Evolutionary conservation across 2,797 vertebrate genomes (phyloP), one percentile per base, ranked within the genome.

Genomic region (Sternarchorhynchus goeldii): DNA sequence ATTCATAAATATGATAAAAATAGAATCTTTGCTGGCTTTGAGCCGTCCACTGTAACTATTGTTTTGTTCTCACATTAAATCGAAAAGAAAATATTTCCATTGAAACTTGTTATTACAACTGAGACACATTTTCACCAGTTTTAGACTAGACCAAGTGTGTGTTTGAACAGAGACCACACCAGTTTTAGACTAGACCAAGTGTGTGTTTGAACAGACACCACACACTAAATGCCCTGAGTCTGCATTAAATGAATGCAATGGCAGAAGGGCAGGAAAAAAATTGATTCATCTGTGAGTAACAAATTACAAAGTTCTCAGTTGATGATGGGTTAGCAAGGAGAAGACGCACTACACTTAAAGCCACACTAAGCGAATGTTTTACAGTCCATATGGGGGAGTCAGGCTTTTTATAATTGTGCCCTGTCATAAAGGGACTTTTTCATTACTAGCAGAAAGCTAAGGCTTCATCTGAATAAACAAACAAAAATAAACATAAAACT

Each of bases 301-400:
- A 91, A 93, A 93, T 93, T 86, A 93, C 85, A 92, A 91, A 89
- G 86, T 77, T 77, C 60, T 83, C 75, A 73, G 73, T 67, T 88
- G 88, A 91, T 89, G 90, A 89, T 80, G 86, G 87, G 84, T 89
- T 90, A 84, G 82, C 83, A 76, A 62, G 53, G 41, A 4, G 81
- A 82, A 84, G 83, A 87, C 82, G 81, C 80, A 62, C 39, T 3
- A 29, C 73, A 64, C 70, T 7, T 82, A 50, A 88, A 90, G 87
- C 90, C 91, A 92, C 90, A 90, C 89, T 81, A 91, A 91, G 79
- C 78, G 81, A 57, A 82, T 86, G 85, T 82, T 84, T 72, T 81
- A 86, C 86, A 82, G 89, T 91, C 91, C 45, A 50, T 89, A 89
- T 78, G 89, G 88, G 88, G 89, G 88, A 86, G 88, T 88, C 76